Percentiles rank a stretch among this genome's conserved stretches.
phyloP scores from a whole-genome alignment of 1,140 invertebrate genomes.

The Eubasilissa regina region DNA sequence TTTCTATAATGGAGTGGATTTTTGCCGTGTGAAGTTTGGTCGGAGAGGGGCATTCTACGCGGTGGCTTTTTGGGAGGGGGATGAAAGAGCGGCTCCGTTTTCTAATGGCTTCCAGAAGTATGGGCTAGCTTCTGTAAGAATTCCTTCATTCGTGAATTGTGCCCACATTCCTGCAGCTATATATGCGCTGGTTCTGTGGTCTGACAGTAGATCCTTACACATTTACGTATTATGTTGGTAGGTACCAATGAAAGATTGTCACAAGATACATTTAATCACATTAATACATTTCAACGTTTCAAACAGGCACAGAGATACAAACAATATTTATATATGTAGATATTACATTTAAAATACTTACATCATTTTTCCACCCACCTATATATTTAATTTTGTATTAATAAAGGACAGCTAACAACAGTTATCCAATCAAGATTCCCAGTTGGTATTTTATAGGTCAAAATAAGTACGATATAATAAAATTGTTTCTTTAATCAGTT shows the following conservation, averaged over 20 bases:
- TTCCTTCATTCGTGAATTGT: constrained; percentile 5
- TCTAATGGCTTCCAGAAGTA: constrained; percentile 28
- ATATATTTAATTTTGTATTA: too few relatives aligned
- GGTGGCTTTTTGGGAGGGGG: constrained; percentile 28
- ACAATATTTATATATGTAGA: too few relatives aligned
- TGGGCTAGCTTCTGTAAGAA: background rate
- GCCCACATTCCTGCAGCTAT: background rate
- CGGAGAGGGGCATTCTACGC: constrained; percentile 19
- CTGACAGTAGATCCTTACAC: background rate
- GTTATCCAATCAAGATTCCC: too few relatives aligned
- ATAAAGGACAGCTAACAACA: too few relatives aligned
- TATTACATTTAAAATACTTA: too few relatives aligned
- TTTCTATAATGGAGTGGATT: constrained; percentile 60
- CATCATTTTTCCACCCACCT: too few relatives aligned
- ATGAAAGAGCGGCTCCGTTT: constrained; percentile 39
- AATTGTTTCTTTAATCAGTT: too few relatives aligned
- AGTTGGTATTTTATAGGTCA: too few relatives aligned
- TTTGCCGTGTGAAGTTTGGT: constrained; percentile 55
- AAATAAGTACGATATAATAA: too few relatives aligned
- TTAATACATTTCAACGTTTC: too few relatives aligned
- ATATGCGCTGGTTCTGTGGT: background rate
- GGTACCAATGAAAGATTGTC: background rate
- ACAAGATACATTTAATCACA: too few relatives aligned
- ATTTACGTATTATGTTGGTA: background rate
- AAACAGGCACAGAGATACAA: too few relatives aligned